Evolutionary conservation across 37 sponge, comb jelly and placozoan species (phyloP), one percentile per base, ranked within the genome.

Genomic region (Tethya wilhelma): DNA sequence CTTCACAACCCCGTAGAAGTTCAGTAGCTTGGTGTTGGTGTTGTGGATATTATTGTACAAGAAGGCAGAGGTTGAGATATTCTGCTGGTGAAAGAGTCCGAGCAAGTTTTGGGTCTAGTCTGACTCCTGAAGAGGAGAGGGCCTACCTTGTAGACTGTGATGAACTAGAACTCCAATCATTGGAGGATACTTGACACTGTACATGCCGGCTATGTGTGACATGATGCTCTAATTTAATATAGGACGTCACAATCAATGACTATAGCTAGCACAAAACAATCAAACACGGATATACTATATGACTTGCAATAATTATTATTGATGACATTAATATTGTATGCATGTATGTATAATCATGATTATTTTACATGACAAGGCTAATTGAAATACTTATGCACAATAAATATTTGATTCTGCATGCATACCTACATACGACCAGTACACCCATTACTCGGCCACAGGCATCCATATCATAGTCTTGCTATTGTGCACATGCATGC

Each of bases 91-190:
- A n/a, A 8, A 44, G 34, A 17, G 34, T 31, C 5, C 3, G 33
- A 65, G 19, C 25, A 29, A 28, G 4, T 32, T 34, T 28, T 76
- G 30, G 75, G 6, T 45, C 60, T 8, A 75, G 9, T 4, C 2
- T 58, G 4, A 57, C 75, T n/a, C 53, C 39, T 2, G 81, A 66
- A 1, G 85, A 90, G 44, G 85, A 79, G 60, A 57, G 63, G 5
- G 57, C 67, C 7, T 74, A 63, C 32, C 75, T 90, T 0, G 30
- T 90, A 60, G 80, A 84, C 62, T 79, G 81, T 55, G 90, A 90
- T 79, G 85, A 84, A 65, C 75, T 83, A 7, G 67, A 64, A n/a
- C 39, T 83, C n/a, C n/a, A n/a, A 46, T 56, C 58, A n/a, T 78
- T 71, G 78, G 67, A 78, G 45, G 33, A 26, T 29, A 44, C 0